Evolutionary conservation across 2,888 invertebrate species (phyloP).

Genomic region (Agapetus fuscipes): DNA sequence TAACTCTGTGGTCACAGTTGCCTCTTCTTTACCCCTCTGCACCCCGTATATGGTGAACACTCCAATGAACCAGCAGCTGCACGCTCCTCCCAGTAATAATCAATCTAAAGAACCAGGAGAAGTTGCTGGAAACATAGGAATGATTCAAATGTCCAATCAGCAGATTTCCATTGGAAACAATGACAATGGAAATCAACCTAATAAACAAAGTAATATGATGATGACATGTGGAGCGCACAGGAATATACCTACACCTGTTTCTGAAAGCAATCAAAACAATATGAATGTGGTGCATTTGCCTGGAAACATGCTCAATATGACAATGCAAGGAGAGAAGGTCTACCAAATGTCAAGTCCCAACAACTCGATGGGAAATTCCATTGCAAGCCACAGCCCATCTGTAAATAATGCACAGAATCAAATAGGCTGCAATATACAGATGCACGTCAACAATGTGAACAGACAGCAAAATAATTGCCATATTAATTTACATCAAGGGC

Average conservation of each 20-base stretch:
- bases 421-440: constrained; percentile 32
- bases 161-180: constrained; percentile 6
- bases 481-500: constrained; percentile 25
- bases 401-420: constrained; percentile 36
- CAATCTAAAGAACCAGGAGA: constrained; percentile 9
- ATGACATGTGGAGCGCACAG: constrained; percentile 13
- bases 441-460: constrained; percentile 31
- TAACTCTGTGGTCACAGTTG: constrained; percentile 7
- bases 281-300: constrained; percentile 17
- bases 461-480: constrained; percentile 8
- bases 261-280: constrained; percentile 8
- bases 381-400: constrained; percentile 30
- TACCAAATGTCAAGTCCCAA: constrained; percentile 14
- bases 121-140: constrained; percentile 4
- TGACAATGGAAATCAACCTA: constrained; percentile 8
- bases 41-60: constrained; percentile 13
- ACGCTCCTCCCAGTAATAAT: constrained; percentile 1
- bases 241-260: constrained; percentile 4
- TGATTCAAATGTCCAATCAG: constrained; percentile 9
- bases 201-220: constrained; percentile 5
- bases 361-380: constrained; percentile 5
- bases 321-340: constrained; percentile 19
- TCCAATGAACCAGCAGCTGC: constrained; percentile 11
- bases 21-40: constrained; percentile 10
- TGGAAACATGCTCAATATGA: constrained; percentile 18